Base-by-base conservation (phyloP, 2,888 invertebrate genomes). In the Stegana nigrithorax region DNA sequence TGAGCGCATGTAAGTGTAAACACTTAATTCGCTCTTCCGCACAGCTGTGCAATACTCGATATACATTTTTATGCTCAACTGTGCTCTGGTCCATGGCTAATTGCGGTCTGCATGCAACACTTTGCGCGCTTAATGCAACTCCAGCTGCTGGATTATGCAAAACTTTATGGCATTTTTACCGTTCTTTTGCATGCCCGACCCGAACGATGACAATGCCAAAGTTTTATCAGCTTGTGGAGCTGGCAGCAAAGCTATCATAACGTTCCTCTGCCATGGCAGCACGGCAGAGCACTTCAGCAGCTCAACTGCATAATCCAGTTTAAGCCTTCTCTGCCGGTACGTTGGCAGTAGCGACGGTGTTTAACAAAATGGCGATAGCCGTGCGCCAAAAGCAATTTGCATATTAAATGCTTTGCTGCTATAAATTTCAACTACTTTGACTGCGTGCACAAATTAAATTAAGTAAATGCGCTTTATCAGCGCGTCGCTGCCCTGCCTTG, bases 401-500 rank as follows among this genome's bases (percentile, higher is more conserved):
- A 50, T 50, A 26, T 8, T 50, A 25, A 26, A 50, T 21, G n/a
- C 50, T 50, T 50, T 23, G 14, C n/a, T 14, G 23, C 23, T 26
- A 50, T 50, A 50, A 50, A 50, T 50, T 50, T 50, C 5, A 45
- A 45, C n/a, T 17, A 25, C 14, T 50, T 50, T 50, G 17, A n/a
- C n/a, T 42, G 17, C 17, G 42, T 17, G 42, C 42, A 42, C 42
- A 42, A 50, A 50, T 50, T 50, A 50, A 50, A 50, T 50, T n/a
- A 39, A 10, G 10, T n/a, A 39, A 39, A 4, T 39, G 14, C 6
- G n/a, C n/a, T n/a, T n/a, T n/a, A n/a, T n/a, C n/a, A n/a, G n/a
- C n/a, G n/a, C n/a, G n/a, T n/a, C n/a, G n/a, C n/a, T n/a, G n/a
- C n/a, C n/a, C n/a, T n/a, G n/a, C n/a, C n/a, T n/a, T n/a, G n/a